Evolutionary conservation across 2,113 vertebrate genomes (phyloP).

Genomic region (Anser cygnoides): DNA sequence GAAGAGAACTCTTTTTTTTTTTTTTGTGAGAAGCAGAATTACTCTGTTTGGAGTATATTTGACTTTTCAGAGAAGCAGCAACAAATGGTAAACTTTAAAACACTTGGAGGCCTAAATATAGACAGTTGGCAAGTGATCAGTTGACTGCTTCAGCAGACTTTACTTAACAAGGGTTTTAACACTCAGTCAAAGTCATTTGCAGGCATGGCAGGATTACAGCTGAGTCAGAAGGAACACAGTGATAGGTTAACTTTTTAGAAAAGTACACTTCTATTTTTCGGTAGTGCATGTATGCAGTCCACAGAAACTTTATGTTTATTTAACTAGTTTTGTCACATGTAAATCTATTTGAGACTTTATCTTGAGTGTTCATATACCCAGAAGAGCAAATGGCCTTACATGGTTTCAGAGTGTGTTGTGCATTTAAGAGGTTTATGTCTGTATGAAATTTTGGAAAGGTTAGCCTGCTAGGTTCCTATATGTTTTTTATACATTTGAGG

Average conservation of each 20-base stretch:
- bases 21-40: neutral
- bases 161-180: neutral
- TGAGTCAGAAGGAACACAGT: neutral
- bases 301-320: neutral
- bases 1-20: neutral
- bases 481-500: rapidly evolving
- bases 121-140: neutral
- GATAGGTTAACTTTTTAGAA: neutral
- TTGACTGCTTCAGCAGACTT: constrained; percentile 21
- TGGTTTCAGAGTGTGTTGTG: neutral
- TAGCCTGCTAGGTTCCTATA: neutral
- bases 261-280: neutral
- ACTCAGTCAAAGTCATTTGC: constrained; percentile 16
- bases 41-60: neutral
- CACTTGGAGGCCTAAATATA: constrained; percentile 24
- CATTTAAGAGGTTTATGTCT: neutral
- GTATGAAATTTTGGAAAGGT: neutral
- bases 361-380: neutral
- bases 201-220: neutral
- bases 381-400: neutral
- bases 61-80: neutral
- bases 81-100: neutral
- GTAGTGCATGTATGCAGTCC: neutral
- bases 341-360: neutral
- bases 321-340: neutral